Evolutionary conservation across 2,797 vertebrate species (phyloP), one percentile per base, ranked within the genome.

Genomic region (Myotis pilosus): DNA sequence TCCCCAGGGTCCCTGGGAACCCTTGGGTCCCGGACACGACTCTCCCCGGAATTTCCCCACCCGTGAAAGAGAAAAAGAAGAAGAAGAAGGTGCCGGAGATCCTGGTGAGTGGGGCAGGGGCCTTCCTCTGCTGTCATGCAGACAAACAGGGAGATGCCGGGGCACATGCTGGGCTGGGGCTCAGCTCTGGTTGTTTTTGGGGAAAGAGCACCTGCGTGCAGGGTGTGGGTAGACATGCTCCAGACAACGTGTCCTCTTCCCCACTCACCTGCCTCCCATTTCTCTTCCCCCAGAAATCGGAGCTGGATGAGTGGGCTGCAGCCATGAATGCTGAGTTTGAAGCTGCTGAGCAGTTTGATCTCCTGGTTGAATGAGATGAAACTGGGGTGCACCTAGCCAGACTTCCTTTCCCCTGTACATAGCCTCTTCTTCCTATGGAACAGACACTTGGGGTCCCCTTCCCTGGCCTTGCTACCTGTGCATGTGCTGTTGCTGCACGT

Each of bases 321-420:
- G 90, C 98, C 96, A 98, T 99, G 98, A 99, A 99, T 66, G 98
- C 98, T 0, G 98, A 98, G 91, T 99, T 99, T 89, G 98, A 98
- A 69, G 98, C 98, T 91, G 98, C 98, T 0, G 98, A 99, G 96
- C 95, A 95, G 85, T 99, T 99, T 95, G 98, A 98, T 62, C 97
- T 99, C 68, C 90, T 98, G 74, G 98, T 99, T 95, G 98, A 99
- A 96, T 99, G 97, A 98, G 72, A 86, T 87, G 80, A 41, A 36
- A 28, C 55, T 64, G 85, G 94, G 89, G 57, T 81, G 33, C 22
- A 12, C 23, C 55, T 82, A 82, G 38, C 62, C 83, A 89, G 57
- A 68, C 28, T 19, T 28, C 76, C 47, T 49, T 68, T 71, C 47
- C 23, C 69, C 28, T 93, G 95, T 96, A 93, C 60, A 96, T 95